phyloP scores from a whole-genome alignment of 2,797 vertebrate genomes.

The Pantherophis vulpinus region DNA sequence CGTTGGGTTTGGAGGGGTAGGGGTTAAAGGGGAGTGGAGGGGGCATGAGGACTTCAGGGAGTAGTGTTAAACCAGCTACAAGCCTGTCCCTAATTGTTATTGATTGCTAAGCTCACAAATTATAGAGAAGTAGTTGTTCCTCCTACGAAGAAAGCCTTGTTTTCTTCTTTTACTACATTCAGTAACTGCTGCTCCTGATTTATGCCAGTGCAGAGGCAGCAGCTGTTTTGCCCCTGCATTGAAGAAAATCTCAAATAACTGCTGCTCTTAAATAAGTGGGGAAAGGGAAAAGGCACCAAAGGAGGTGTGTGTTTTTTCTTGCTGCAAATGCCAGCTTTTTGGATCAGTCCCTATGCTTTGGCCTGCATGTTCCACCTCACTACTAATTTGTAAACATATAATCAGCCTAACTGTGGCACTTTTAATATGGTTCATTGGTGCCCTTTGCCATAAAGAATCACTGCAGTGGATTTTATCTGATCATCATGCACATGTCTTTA shows the following conservation, averaged over 20 bases:
- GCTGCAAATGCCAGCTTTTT: constrained; percentile 48
- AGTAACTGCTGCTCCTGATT: constrained; percentile 23
- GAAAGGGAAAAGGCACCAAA: constrained; percentile 7
- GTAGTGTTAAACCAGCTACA: constrained; percentile 42
- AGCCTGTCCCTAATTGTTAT: constrained; percentile 52
- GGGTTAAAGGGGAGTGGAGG: background rate
- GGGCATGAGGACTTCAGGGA: constrained; percentile 27
- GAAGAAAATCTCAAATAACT: constrained; percentile 39
- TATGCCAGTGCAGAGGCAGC: constrained; percentile 13
- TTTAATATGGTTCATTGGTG: background rate
- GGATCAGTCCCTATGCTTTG: constrained; percentile 32
- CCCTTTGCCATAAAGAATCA: background rate
- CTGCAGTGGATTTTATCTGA: background rate
- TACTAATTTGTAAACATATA: constrained; percentile 30
- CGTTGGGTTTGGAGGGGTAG: constrained; percentile 18
- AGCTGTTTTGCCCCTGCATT: constrained; percentile 40
- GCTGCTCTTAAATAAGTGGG: constrained; percentile 34
- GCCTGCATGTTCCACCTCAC: constrained; percentile 55
- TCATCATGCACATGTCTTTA: background rate
- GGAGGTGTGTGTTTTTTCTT: constrained; percentile 44
- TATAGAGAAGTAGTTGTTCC: constrained; percentile 41
- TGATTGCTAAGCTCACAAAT: constrained; percentile 61
- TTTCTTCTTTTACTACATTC: constrained; percentile 44
- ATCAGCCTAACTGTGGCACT: constrained; percentile 30
- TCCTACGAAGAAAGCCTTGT: constrained; percentile 34